Conservation (phyloP, 2,797 vertebrate genomes). For the Novumbra hubbsi region DNA sequence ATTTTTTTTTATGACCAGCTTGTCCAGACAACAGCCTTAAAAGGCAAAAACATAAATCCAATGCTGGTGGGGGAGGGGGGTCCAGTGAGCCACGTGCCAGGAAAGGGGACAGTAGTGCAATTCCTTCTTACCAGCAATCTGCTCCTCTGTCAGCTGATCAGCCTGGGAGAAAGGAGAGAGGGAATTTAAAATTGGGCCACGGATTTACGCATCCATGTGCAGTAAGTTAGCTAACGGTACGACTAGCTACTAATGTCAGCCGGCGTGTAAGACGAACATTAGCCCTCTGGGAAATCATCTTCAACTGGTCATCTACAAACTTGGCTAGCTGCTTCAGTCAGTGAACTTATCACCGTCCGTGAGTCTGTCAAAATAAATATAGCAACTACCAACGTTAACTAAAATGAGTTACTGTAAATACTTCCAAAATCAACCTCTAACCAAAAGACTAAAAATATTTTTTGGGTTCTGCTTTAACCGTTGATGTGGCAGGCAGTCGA, state of each 20-base stretch:
- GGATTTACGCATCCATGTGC: neutral
- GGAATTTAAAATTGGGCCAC: conserved; percentile 7
- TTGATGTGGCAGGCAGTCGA: neutral
- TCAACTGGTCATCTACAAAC: neutral
- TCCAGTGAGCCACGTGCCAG: conserved; percentile 58
- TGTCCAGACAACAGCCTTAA: conserved; percentile 70
- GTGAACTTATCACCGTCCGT: neutral
- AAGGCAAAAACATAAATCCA: conserved; percentile 79
- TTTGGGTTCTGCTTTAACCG: neutral
- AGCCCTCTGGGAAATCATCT: neutral
- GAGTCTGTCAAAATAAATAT: neutral
- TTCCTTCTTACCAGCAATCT: conserved; percentile 94
- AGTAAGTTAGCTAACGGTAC: neutral
- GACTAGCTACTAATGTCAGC: neutral
- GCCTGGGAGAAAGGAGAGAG: conserved; percentile 75
- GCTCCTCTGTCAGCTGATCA: conserved; percentile 99
- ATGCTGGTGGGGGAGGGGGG: conserved; percentile 46
- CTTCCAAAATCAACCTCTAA: neutral
- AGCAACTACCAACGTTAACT: neutral
- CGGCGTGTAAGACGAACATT: neutral
- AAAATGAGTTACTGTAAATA: too few species aligned
- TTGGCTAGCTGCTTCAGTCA: neutral
- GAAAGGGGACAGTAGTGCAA: conserved; percentile 47
- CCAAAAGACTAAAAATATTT: neutral
- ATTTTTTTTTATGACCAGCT: conserved; percentile 58